A percentile compares a stretch with the other conserved stretches of the same genome.
Conservation (phyloP, 2,888 invertebrate species). For the Marronus borbonicus region DNA sequence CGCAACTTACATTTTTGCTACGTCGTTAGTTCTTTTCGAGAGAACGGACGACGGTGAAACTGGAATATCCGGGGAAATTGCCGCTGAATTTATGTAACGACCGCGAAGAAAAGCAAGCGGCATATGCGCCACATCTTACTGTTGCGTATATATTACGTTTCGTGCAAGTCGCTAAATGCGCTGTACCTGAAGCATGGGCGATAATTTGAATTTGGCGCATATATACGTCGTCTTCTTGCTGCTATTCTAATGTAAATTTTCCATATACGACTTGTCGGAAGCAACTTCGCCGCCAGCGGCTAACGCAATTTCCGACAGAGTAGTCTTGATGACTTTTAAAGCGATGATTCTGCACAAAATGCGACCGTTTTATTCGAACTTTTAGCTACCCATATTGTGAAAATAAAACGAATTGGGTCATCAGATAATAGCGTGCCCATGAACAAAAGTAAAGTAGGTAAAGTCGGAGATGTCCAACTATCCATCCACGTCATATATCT, state of each 20-base stretch:
- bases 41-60: background rate
- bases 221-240: background rate
- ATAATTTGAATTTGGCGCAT: background rate
- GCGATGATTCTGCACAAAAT: too few species aligned
- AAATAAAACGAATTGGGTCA: too few species aligned
- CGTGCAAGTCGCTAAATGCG: background rate
- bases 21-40: background rate
- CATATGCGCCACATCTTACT: background rate
- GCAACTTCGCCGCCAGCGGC: too few species aligned
- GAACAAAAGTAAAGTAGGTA: too few species aligned
- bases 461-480: too few species aligned
- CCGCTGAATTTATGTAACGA: slow-evolving; percentile 11
- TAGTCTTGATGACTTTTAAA: too few species aligned
- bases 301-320: too few species aligned
- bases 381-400: too few species aligned
- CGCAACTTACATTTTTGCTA: too few species aligned
- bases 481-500: too few species aligned
- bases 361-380: too few species aligned
- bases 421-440: too few species aligned
- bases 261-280: background rate
- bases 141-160: slow-evolving; percentile 5
- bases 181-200: background rate
- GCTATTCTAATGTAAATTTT: background rate
- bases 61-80: background rate
- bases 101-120: background rate